Evolutionary conservation across 2,113 vertebrate species (phyloP), one percentile per base, ranked within the genome.

Genomic region (Podocnemis expansa): DNA sequence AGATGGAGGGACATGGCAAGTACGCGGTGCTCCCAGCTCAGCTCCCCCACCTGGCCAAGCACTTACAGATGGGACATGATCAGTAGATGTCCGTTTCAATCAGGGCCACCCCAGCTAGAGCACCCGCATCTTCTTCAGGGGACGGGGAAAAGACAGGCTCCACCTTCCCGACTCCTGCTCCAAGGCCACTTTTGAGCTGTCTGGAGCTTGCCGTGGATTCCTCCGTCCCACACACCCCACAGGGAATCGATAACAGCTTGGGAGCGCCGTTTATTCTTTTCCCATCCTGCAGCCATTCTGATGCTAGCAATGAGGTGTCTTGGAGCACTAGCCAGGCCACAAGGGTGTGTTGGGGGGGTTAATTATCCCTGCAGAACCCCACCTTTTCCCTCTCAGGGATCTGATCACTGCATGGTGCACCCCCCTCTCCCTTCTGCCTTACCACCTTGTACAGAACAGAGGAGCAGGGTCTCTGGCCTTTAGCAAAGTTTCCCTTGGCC

Each of bases 301-400:
- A 94, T 93, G 85, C 94, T 92, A 97, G 98, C 98, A 98, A 98
- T 98, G 97, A 98, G 93, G 93, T 47, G 38, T 88, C 82, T 5
- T 41, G 94, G 79, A 60, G 90, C 73, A 12, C 38, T 45, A 22
- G 75, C 38, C 41, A 12, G 38, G 92, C 88, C 82, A 85, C 83
- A 83, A n/a, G n/a, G 82, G 27, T 47, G 67, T 63, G 45, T 80
- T 12, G n/a, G 56, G 58, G 16, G 75, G 49, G 43, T 13, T 54
- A 38, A 16, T 10, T 34, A 21, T n/a, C 58, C 49, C 8, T n/a
- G 52, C 27, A 13, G 10, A 81, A 87, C 90, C 88, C 79, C 9
- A 51, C n/a, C 47, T n/a, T 73, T 60, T 67, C 34, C 29, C 56
- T 22, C 3, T 25, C 82, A 31, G 41, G 51, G 84, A 84, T 73